These are phyloP conservation scores for Rachycentron canadum DNA, from an alignment of 2,797 vertebrate genomes.

Conservation along the genomic window DNA sequence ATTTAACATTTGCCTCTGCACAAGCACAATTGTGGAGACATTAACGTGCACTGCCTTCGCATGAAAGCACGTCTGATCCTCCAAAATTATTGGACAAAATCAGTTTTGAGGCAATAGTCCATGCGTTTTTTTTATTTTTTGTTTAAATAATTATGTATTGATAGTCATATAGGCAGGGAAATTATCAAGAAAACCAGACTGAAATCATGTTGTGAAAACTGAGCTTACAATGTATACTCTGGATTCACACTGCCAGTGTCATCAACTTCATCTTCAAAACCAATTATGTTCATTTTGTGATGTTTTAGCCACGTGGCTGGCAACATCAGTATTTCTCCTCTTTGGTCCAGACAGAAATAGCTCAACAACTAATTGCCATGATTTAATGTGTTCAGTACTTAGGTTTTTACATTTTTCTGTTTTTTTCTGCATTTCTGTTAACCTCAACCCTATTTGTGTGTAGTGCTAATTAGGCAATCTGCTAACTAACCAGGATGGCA, in stretches of 20 bases:
- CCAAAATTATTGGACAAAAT: neutral
- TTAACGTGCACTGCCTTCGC: neutral
- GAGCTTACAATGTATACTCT: too few species aligned
- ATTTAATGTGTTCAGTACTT: neutral
- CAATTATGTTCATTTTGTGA: neutral
- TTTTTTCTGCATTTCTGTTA: neutral
- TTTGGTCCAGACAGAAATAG: conserved; percentile 1
- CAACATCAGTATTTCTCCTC: neutral
- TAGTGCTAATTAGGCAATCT: too few species aligned
- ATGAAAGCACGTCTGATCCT: neutral
- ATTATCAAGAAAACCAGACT: neutral
- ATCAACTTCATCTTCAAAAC: neutral
- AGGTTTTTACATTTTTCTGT: neutral
- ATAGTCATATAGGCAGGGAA: neutral
- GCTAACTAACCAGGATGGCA: neutral
- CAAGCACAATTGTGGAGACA: neutral
- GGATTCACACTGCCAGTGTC: neutral
- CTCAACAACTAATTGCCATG: neutral
- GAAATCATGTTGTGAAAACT: neutral
- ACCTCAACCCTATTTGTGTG: neutral
- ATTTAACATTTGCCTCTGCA: neutral
- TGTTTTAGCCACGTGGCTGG: neutral
- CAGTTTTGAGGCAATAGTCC: too few species aligned
- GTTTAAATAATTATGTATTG: neutral
- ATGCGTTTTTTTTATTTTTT: neutral